These are phyloP conservation scores for Notamacropus eugenii DNA, from an alignment of 2,797 vertebrate genomes.

Conservation along the genomic window DNA sequence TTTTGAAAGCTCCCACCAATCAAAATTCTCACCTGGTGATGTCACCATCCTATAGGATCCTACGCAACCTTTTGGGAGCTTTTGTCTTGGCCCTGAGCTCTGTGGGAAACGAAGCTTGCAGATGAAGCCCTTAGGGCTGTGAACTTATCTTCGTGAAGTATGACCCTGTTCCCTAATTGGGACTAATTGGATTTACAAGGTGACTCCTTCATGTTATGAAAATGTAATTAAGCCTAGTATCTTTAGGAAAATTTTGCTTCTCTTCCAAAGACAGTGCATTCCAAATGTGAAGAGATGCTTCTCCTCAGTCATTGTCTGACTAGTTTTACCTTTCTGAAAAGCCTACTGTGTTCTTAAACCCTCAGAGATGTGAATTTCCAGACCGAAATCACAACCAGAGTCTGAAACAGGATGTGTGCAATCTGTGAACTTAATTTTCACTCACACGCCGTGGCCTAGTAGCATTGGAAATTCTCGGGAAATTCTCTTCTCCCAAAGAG, in stretches of 20 bases:
- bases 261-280: conserved; percentile 61
- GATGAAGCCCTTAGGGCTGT: not conserved
- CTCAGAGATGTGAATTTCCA: conserved; percentile 64
- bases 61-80: not conserved
- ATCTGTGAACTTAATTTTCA: conserved; percentile 65
- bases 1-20: not conserved
- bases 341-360: conserved; percentile 47
- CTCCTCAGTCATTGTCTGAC: conserved; percentile 62
- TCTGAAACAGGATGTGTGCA: conserved; percentile 42
- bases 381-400: conserved; percentile 64
- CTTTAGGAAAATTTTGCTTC: conserved; percentile 70
- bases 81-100: not conserved
- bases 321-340: conserved; percentile 63
- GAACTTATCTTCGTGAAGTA: not conserved
- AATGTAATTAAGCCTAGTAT: conserved; percentile 65
- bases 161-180: conserved; percentile 2
- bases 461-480: conserved; percentile 61
- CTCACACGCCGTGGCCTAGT: conserved; percentile 34
- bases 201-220: conserved; percentile 62
- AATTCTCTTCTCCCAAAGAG: conserved; percentile 58
- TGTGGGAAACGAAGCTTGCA: not conserved
- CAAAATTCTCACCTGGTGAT: not conserved
- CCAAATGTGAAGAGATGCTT: conserved; percentile 70
- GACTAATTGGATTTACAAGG: conserved; percentile 49
- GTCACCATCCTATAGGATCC: not conserved